Evolutionary conservation across 2,888 invertebrate genomes (phyloP).

Genomic region (Lycophotia porphyrea): DNA sequence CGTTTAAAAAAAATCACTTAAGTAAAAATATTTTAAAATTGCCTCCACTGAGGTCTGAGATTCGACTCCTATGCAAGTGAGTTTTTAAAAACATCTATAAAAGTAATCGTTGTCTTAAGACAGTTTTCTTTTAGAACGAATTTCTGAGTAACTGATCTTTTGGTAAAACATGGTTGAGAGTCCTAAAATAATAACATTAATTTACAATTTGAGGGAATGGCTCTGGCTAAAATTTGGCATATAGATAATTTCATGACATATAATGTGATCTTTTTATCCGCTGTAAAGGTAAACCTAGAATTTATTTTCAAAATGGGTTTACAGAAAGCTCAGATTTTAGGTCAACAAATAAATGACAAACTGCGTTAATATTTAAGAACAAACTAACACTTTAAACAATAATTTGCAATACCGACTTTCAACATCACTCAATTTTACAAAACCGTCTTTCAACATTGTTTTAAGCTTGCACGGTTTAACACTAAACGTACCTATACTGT

Average conservation of each 20-base stretch:
- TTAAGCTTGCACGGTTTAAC: too few relatives aligned
- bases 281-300: background rate
- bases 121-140: conserved; percentile 58
- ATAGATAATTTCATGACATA: background rate
- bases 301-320: background rate
- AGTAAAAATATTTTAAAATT: background rate
- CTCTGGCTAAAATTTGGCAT: conserved; percentile 14
- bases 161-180: background rate
- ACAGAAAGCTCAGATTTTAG: background rate
- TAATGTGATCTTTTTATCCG: background rate
- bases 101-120: conserved; percentile 59
- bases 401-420: conserved; percentile 1
- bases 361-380: conserved; percentile 10
- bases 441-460: background rate
- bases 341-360: background rate
- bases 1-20: conserved; percentile 37
- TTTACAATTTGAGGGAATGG: background rate
- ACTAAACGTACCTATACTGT: too few relatives aligned
- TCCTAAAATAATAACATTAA: background rate
- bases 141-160: conserved; percentile 61
- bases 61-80: conserved; percentile 29
- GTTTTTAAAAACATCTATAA: conserved; percentile 48
- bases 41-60: conserved; percentile 10
- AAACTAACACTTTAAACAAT: conserved; percentile 6
- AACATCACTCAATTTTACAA: conserved; percentile 6